These are phyloP conservation scores for Barnardius zonarius DNA, from an alignment of 2,113 vertebrate species.

Conservation along the genomic window DNA sequence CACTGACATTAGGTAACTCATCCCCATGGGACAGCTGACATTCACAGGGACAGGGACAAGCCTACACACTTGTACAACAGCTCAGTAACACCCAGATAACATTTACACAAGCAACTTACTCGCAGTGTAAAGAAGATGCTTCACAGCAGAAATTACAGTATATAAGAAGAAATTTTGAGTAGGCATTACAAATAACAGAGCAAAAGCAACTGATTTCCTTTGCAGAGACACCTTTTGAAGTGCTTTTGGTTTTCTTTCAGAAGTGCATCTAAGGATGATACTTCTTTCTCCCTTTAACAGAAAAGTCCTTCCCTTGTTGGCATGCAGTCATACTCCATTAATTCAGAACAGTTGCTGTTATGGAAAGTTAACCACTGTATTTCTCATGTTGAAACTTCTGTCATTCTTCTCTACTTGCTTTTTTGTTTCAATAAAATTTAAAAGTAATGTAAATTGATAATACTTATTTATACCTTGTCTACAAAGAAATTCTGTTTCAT, in stretches of 20 bases:
- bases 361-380: background rate
- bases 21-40: fast-evolving
- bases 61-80: background rate
- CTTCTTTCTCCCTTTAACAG: background rate
- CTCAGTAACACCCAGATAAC: background rate
- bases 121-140: background rate
- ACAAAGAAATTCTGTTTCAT: background rate
- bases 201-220: background rate
- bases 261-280: background rate
- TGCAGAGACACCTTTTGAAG: background rate
- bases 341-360: background rate
- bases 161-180: background rate
- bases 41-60: background rate
- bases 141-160: background rate
- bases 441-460: background rate
- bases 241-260: fast-evolving
- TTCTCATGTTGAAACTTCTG: background rate
- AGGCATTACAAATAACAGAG: background rate
- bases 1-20: background rate
- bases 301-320: background rate
- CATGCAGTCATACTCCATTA: background rate
- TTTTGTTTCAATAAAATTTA: background rate
- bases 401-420: background rate
- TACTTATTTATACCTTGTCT: background rate
- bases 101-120: background rate